Conservation (phyloP, 2,113 vertebrate species). For the Anolis sagrei region DNA sequence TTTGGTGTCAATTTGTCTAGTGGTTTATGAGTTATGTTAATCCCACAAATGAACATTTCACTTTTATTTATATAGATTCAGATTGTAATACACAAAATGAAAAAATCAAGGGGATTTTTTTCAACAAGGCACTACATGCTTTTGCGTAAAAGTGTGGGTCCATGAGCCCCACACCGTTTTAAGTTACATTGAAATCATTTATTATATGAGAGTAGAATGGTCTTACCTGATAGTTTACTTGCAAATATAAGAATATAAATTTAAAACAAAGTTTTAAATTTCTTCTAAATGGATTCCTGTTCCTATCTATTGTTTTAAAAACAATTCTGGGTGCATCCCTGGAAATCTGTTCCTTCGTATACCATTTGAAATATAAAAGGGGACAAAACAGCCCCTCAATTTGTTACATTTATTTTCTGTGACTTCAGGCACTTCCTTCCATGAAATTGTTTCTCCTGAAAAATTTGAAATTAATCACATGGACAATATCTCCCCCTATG, state of each 20-base stretch:
- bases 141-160: background rate
- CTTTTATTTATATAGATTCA: too few species aligned
- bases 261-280: slow-evolving; percentile 34
- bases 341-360: slow-evolving; percentile 57
- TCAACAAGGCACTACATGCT: too few species aligned
- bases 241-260: slow-evolving; percentile 45
- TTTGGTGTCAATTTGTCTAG: too few species aligned
- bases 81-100: too few species aligned
- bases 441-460: slow-evolving; percentile 47
- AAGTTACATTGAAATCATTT: slow-evolving; percentile 3
- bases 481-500: slow-evolving; percentile 22
- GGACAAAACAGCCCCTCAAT: slow-evolving; percentile 51
- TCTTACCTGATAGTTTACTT: slow-evolving; percentile 25
- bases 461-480: slow-evolving; percentile 63
- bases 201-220: slow-evolving; percentile 12
- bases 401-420: slow-evolving; percentile 56
- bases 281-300: slow-evolving; percentile 5
- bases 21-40: too few species aligned
- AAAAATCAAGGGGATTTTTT: too few species aligned
- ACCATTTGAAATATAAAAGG: slow-evolving; percentile 60
- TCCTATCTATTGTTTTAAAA: slow-evolving; percentile 48
- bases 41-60: too few species aligned
- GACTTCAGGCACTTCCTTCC: slow-evolving; percentile 49
- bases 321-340: slow-evolving; percentile 46
- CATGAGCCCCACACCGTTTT: background rate